A percentile compares a stretch with the other conserved stretches of the same genome.
phyloP scores from a whole-genome alignment of 2,113 vertebrate genomes.

The Maccullochella peelii region DNA sequence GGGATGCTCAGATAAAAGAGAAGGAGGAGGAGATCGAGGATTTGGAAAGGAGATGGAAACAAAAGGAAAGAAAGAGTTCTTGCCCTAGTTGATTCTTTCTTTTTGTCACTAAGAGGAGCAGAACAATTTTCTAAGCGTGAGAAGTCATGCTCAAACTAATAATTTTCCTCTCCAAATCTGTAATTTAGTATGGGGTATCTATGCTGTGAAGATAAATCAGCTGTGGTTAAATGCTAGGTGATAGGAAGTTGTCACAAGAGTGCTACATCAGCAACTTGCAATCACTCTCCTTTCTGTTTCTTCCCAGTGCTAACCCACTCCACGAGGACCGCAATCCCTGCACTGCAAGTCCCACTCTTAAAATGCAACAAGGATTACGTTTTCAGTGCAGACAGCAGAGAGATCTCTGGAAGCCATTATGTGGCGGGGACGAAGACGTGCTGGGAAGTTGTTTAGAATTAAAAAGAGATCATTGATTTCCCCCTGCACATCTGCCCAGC shows the following conservation, averaged over 20 bases:
- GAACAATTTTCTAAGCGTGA: constrained; percentile 24
- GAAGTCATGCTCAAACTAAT: constrained; percentile 44
- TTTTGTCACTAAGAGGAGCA: constrained; percentile 7
- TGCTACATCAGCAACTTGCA: constrained; percentile 30
- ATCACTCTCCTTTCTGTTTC: not conserved
- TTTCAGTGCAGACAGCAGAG: constrained; percentile 7
- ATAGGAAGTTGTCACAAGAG: constrained; percentile 39
- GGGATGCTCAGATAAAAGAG: constrained; percentile 14
- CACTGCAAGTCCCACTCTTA: not conserved
- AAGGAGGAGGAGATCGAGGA: constrained; percentile 14
- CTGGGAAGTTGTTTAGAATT: constrained; percentile 54
- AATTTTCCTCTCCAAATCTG: constrained; percentile 61
- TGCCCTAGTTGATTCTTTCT: constrained; percentile 10
- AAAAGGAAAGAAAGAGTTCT: constrained; percentile 6
- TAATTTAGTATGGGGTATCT: constrained; percentile 63
- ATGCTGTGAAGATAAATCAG: constrained; percentile 68
- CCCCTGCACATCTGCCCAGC: constrained; percentile 51
- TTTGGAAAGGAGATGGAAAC: constrained; percentile 10
- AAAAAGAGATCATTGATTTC: constrained; percentile 40
- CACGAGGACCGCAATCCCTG: not conserved
- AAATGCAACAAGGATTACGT: not conserved
- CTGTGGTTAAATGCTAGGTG: constrained; percentile 42
- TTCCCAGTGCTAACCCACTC: not conserved
- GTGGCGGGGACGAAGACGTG: constrained; percentile 19
- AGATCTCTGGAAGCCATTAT: constrained; percentile 71